Base-by-base conservation (phyloP, 2,888 invertebrate species). In the Temnothorax unifasciatus region DNA sequence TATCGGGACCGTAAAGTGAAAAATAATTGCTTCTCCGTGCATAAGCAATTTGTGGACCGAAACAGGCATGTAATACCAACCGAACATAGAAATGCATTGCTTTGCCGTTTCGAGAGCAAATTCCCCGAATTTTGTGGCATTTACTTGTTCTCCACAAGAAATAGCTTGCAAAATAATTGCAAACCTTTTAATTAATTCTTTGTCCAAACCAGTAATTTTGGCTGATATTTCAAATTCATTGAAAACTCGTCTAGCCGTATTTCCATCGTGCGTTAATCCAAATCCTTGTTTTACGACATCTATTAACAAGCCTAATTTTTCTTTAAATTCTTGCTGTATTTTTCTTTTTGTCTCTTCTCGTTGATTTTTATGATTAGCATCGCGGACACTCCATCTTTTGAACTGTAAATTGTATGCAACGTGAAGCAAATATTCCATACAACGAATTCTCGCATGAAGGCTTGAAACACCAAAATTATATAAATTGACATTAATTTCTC, bases 401-500 rank as follows among this genome's bases (percentile, higher is more conserved):
- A 83, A 57, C 15, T 34, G 41, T 21, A 52, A 61, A 61, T 66
- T 57, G 44, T 85, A 85, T 18, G 82, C n/a, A 25, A 85, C 18
- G 25, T 83, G 76, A n/a, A 85, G 29, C 18, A 85, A 54, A 41
- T 29, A 69, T 54, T 76, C 76, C 29, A 85, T 66, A 63, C 73
- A 82, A 13, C 85, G 81, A 59, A 75, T 75, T 66, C 68, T 71
- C 15, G 18, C 47, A 47, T 47, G 47, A 47, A 52, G 52, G 2
- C 52, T 52, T 8, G 52, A n/a, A n/a, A 52, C n/a, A n/a, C 52
- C 52, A 52, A 52, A 52, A n/a, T 52, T 25, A 25, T 1, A 47
- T 47, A 47, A 47, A 47, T 52, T n/a, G n/a, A n/a, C n/a, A 52
- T 52, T n/a, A n/a, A 6, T n/a, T 52, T 52, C 6, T n/a, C 52